Evolutionary conservation across 2,797 vertebrate species (phyloP), one percentile per base, ranked within the genome.

Genomic region (Neopelma chrysocephalum): DNA sequence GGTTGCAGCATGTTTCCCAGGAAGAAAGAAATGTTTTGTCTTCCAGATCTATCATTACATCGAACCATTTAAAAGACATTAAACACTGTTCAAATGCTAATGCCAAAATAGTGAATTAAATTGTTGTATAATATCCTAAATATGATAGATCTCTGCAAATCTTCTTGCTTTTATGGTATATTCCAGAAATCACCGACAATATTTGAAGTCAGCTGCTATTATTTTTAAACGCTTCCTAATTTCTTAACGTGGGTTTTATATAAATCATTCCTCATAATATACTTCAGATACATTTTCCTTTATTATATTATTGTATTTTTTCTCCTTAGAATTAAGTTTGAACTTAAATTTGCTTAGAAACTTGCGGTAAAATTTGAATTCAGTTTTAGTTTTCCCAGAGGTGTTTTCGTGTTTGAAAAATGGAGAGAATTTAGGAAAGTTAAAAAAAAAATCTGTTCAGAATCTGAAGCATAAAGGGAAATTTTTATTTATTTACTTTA

Each of bases 71-170:
- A 93, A 96, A 95, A 96, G 92, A 58, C 92, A 97, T 95, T 97
- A 97, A 97, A 92, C 90, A 95, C 92, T 95, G 93, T 72, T 97
- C 93, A 97, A 94, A 96, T 87, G 78, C 89, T 95, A 91, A 82
- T 93, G 90, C 91, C 60, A 89, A 91, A 97, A 90, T 19, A 82
- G 83, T 76, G 72, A 36, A 60, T 75, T 81, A 90, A 96, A 90
- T 96, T 94, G 93, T 69, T 73, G 75, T 54, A 14, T 66, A 83
- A 51, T 90, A 65, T 93, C 75, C 94, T 95, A 94, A 96, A 96
- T 82, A 48, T 84, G 89, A 95, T 58, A 26, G 82, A 73, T 96
- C 64, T 58, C 34, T 34, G 38, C 76, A 78, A 90, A 86, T 76
- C 43, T 84, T 97, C 77, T 48, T 87, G 89, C 82, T 69, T 87